These are phyloP conservation scores for Temnothorax rugatulus DNA, from an alignment of 2,888 invertebrate genomes.

Conservation along the genomic window DNA sequence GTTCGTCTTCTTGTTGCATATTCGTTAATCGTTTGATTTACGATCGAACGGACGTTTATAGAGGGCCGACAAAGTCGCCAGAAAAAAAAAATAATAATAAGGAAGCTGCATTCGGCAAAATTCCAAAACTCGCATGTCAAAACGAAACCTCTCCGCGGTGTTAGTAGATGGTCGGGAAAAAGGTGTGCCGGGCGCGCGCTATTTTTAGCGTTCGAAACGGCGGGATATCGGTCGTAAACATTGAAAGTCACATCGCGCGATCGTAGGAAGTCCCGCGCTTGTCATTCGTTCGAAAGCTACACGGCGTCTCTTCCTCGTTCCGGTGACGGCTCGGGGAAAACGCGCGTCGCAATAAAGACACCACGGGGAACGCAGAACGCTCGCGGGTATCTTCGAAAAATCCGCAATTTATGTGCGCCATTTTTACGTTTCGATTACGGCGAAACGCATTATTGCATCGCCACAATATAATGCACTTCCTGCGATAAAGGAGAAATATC, in stretches of 20 bases:
- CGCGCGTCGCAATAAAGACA: conserved; percentile 26
- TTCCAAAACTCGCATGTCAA: not conserved
- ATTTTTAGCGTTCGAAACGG: conserved; percentile 69
- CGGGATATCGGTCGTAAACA: conserved; percentile 64
- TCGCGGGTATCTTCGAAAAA: conserved; percentile 8
- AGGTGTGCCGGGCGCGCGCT: conserved; percentile 69
- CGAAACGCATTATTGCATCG: conserved; percentile 14
- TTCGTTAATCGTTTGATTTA: conserved; percentile 4
- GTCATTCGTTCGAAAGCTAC: conserved; percentile 40
- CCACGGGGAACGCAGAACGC: conserved; percentile 1
- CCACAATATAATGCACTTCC: conserved; percentile 4
- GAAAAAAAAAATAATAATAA: not conserved
- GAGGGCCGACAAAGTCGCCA: not conserved
- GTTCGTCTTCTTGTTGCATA: not conserved
- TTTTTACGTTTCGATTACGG: conserved; percentile 22
- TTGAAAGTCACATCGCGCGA: conserved; percentile 65
- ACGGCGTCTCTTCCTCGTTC: conserved; percentile 36
- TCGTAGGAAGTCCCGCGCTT: conserved; percentile 47
- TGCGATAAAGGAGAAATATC: conserved; percentile 33
- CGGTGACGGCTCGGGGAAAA: conserved; percentile 17
- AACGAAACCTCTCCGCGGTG: not conserved
- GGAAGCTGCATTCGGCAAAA: not conserved
- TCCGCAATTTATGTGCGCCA: conserved; percentile 21
- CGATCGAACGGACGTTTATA: not conserved
- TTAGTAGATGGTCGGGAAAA: conserved; percentile 55